These are phyloP conservation scores for Alaudala cheleensis DNA, from an alignment of 2,113 vertebrate genomes.

Conservation along the genomic window DNA sequence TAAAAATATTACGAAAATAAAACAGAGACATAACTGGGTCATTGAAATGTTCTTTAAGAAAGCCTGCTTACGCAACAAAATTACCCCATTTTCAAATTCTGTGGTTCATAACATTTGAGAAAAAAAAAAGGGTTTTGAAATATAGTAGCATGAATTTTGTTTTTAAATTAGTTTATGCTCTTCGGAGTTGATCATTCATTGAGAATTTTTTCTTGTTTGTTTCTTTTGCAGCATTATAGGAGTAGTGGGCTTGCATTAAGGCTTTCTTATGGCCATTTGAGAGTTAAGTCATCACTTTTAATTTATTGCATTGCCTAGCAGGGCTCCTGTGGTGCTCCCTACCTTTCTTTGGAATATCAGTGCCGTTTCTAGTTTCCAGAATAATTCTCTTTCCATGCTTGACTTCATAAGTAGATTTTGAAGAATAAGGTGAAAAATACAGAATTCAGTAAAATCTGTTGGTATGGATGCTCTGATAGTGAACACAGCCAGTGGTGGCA, in stretches of 20 bases:
- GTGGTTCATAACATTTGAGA: slow-evolving; percentile 16
- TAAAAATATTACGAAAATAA: slow-evolving; percentile 70
- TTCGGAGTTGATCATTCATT: slow-evolving; percentile 38
- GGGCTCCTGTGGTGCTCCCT: background rate
- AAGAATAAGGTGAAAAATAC: slow-evolving; percentile 1
- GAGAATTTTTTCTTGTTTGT: slow-evolving; percentile 25
- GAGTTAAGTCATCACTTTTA: background rate
- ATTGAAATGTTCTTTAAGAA: slow-evolving; percentile 66
- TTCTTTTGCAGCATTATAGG: background rate
- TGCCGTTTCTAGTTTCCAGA: background rate
- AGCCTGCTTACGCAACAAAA: slow-evolving; percentile 55
- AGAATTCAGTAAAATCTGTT: background rate
- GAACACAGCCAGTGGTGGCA: background rate
- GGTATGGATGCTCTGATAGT: background rate
- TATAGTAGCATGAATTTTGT: slow-evolving; percentile 22
- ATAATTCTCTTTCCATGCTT: background rate
- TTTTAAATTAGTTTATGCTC: slow-evolving; percentile 34
- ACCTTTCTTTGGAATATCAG: background rate
- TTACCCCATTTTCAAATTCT: slow-evolving; percentile 31
- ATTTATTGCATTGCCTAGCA: background rate
- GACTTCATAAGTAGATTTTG: background rate
- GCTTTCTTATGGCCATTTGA: background rate
- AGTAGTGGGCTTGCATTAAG: slow-evolving; percentile 11
- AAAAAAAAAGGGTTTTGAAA: background rate
- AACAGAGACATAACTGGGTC: slow-evolving; percentile 71